phyloP scores from a whole-genome alignment of 2,888 invertebrate genomes.

The Steinernema hermaphroditum region DNA sequence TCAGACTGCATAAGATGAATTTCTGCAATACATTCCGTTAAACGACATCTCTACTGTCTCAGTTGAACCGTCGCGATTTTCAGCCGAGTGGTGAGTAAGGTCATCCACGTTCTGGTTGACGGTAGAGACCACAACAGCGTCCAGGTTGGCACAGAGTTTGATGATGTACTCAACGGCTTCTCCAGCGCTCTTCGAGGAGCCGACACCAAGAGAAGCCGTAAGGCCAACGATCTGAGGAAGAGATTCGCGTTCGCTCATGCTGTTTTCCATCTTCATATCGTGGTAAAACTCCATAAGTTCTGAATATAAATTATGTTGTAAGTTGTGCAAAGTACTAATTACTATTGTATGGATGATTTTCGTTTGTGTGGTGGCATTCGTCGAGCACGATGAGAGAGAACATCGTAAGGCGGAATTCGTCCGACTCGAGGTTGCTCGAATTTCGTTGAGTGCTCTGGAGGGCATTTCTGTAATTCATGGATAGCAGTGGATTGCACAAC shows the following conservation, averaged over 20 bases:
- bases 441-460: constrained; percentile 54
- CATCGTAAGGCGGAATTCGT: constrained; percentile 44
- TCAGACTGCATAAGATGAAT: background rate
- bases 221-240: constrained; percentile 51
- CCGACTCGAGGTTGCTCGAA: constrained; percentile 30
- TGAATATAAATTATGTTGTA: too few relatives aligned
- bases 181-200: constrained; percentile 21
- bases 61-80: background rate
- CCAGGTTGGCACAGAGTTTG: constrained; percentile 41
- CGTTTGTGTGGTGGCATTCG: constrained; percentile 58
- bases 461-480: constrained; percentile 48
- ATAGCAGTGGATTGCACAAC: background rate
- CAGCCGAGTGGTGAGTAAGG: background rate
- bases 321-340: too few relatives aligned
- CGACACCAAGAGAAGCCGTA: constrained; percentile 55
- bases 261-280: background rate
- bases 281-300: constrained; percentile 43
- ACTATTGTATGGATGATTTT: constrained; percentile 50
- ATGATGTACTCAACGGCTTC: constrained; percentile 39
- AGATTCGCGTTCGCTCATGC: background rate
- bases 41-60: background rate
- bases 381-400: constrained; percentile 61
- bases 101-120: constrained; percentile 28
- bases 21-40: background rate
- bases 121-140: constrained; percentile 37